phyloP scores from a whole-genome alignment of 2,113 vertebrate species.

The Dendropsophus ebraccatus region DNA sequence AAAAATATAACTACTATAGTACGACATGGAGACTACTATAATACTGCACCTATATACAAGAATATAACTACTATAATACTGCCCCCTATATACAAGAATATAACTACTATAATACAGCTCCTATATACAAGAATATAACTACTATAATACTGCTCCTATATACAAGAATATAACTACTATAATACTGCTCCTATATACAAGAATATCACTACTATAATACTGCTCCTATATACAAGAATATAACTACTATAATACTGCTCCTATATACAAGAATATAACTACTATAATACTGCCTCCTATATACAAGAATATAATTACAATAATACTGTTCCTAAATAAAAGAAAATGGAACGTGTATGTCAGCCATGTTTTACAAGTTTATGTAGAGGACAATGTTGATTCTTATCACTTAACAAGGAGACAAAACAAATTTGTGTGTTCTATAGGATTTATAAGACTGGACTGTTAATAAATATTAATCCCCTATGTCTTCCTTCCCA shows the following conservation, averaged over 20 bases:
- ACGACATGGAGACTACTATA: neutral
- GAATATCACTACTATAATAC: slow-evolving; percentile 10
- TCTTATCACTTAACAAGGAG: neutral
- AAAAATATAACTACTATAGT: slow-evolving; percentile 4
- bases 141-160: neutral
- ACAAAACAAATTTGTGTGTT: neutral
- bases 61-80: neutral
- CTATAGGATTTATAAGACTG: neutral
- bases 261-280: slow-evolving; percentile 3
- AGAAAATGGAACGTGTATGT: neutral
- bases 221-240: neutral
- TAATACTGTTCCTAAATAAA: neutral
- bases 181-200: neutral
- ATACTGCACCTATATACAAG: neutral
- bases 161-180: slow-evolving; percentile 11
- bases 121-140: slow-evolving; percentile 1
- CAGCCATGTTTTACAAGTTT: neutral
- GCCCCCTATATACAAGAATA: neutral
- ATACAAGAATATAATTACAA: neutral
- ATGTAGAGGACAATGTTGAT: neutral
- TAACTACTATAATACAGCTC: neutral
- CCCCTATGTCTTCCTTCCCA: slow-evolving; percentile 65
- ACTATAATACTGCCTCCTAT: neutral
- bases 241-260: slow-evolving; percentile 1
- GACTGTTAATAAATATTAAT: slow-evolving; percentile 60